phyloP scores from a whole-genome alignment of 1,140 invertebrate species.

The Diachasmimorpha longicaudata region DNA sequence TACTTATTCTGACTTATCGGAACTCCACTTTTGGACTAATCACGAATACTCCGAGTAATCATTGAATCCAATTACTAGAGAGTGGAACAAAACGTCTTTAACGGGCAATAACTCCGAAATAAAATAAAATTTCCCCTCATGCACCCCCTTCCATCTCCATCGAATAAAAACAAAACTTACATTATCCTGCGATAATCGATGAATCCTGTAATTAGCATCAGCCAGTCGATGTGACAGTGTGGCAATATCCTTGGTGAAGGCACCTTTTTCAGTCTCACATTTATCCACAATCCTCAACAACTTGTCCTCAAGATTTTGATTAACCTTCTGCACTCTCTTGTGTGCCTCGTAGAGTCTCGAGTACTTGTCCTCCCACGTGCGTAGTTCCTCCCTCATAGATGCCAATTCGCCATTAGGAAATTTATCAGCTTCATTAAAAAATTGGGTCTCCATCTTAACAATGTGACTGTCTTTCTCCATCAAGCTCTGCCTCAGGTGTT shows the following conservation, averaged over 20 bases:
- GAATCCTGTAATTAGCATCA: slow-evolving; percentile 85
- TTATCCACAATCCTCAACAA: slow-evolving; percentile 90
- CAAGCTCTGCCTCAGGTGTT: slow-evolving; percentile 81
- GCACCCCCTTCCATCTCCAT: background rate
- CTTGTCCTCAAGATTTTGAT: slow-evolving; percentile 95
- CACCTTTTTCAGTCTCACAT: slow-evolving; percentile 89
- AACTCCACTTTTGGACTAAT: too few relatives aligned
- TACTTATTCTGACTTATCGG: too few relatives aligned
- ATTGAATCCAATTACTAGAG: too few relatives aligned
- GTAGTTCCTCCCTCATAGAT: slow-evolving; percentile 83
- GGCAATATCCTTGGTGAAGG: slow-evolving; percentile 85
- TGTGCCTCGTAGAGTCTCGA: slow-evolving; percentile 88
- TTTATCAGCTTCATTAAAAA: slow-evolving; percentile 80
- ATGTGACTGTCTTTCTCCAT: slow-evolving; percentile 83
- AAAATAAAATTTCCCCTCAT: too few relatives aligned
- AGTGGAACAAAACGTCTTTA: too few relatives aligned
- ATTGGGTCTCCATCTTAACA: slow-evolving; percentile 83
- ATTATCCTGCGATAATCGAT: slow-evolving; percentile 90
- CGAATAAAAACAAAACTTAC: slow-evolving; percentile 67
- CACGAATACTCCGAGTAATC: too few relatives aligned
- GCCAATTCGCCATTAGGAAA: slow-evolving; percentile 74
- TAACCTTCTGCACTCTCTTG: slow-evolving; percentile 92
- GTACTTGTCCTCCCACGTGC: slow-evolving; percentile 91
- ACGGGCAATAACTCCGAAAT: too few relatives aligned
- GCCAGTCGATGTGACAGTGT: slow-evolving; percentile 85